Base-by-base conservation (phyloP, 2,797 vertebrate species). In the Enteromius trimaculatus region DNA sequence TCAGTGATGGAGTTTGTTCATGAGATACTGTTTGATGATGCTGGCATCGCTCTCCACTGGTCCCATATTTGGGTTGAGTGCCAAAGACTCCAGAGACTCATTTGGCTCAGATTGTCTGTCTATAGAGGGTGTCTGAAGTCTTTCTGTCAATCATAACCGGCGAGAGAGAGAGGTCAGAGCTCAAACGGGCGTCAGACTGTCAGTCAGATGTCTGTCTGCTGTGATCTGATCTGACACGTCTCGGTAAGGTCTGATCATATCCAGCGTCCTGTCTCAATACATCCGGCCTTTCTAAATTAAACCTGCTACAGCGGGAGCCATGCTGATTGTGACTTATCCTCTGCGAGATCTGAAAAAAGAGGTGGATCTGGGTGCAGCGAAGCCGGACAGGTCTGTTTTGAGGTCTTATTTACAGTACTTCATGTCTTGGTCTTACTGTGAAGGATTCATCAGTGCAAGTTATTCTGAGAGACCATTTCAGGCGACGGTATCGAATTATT, bases 111-210 rank as follows among this genome's bases (percentile, higher is more conserved):
- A 17, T 49, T 71, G 14, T 49, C 44, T 31, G 23, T 49, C 23
- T 71, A 4, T 71, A 8, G 39, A 69, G 66, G 21, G 37, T n/a
- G 10, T 39, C 19, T 37, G 17, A 44, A 69, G 37, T 47, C 23
- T 49, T 71, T 49, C 42, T 47, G 23, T 71, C 69, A 71, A 29
- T 71, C 69, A 71, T 71, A 71, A 29, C 23, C 3, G 4, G 55
- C 55, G n/a, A 47, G 42, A 26, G 42, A 68, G 39, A 49, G 23
- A 71, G 42, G 39, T 70, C n/a, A 47, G 69, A 49, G 62, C 16
- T 64, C 62, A 64, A 64, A 26, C 11, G 55, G n/a, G 10, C 55
- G 23, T 60, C 55, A 64, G 60, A 64, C 23, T 29, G 60, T 31
- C 65, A 37, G 34, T 39, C 34, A 39, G 66, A n/a, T 31, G 31